Percentiles rank a stretch among this genome's conserved stretches.
Conservation (phyloP, 1,140 invertebrate species). For the Proales similis region DNA sequence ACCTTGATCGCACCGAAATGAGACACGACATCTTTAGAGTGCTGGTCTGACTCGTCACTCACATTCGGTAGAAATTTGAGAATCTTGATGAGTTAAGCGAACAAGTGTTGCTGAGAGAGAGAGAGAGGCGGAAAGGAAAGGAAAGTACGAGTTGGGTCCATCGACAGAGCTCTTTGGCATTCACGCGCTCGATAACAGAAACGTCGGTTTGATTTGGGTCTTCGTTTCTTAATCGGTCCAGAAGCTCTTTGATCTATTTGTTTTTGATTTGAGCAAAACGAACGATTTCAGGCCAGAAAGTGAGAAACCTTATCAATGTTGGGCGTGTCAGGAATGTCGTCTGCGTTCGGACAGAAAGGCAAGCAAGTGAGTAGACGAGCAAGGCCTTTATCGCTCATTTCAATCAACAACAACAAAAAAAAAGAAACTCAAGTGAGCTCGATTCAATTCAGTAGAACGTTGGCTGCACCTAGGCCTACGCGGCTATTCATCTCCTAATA, state of each 20-base stretch:
- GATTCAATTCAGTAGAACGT: no score
- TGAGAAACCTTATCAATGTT: conserved; percentile 30
- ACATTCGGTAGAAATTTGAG: conserved; percentile 32
- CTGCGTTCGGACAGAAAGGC: conserved; percentile 22
- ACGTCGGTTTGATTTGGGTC: conserved; percentile 30
- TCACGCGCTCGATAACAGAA: conserved; percentile 25
- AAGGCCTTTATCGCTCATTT: no score
- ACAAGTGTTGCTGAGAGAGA: no score
- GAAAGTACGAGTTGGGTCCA: conserved; percentile 28
- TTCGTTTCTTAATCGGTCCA: neutral
- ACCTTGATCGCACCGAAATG: conserved; percentile 37
- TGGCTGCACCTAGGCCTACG: no score
- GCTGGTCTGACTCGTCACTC: conserved; percentile 8
- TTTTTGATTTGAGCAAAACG: neutral
- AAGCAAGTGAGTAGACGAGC: neutral
- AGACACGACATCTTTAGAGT: neutral
- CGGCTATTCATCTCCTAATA: no score
- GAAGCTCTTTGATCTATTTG: conserved; percentile 6
- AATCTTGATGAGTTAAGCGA: conserved; percentile 12
- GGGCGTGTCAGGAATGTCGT: conserved; percentile 9
- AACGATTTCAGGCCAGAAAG: neutral
- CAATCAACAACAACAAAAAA: no score
- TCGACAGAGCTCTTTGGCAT: conserved; percentile 2
- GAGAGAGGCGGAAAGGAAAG: neutral
- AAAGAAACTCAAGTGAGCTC: no score